These are phyloP conservation scores for Ptychodera flava DNA, from an alignment of 35 echinoderm and acorn worm species.

Conservation along the genomic window DNA sequence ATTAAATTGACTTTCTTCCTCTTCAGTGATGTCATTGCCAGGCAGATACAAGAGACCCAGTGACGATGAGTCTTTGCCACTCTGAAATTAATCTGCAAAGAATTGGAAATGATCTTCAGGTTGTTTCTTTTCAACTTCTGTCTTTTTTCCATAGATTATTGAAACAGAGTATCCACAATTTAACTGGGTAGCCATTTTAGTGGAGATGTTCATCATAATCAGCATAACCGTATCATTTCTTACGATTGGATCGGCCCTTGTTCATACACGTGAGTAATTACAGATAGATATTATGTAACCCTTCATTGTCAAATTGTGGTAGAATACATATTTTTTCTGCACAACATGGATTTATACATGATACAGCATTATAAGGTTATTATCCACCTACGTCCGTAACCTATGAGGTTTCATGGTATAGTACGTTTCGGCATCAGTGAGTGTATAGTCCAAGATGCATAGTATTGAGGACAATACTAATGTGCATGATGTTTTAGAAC, in stretches of 20 bases:
- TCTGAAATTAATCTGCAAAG: too few relatives aligned
- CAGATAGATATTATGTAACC: background rate
- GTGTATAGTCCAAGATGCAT: too few relatives aligned
- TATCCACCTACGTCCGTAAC: too few relatives aligned
- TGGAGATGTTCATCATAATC: conserved; percentile 84
- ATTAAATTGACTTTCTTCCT: too few relatives aligned
- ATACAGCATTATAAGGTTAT: background rate
- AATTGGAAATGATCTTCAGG: too few relatives aligned
- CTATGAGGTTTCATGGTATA: too few relatives aligned
- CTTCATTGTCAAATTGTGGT: background rate
- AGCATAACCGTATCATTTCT: conserved; percentile 94
- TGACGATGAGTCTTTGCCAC: too few relatives aligned
- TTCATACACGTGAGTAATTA: conserved; percentile 77
- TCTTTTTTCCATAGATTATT: conserved; percentile 58
- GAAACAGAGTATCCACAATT: conserved; percentile 68
- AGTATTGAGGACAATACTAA: background rate
- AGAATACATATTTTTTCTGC: background rate
- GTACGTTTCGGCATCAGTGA: too few relatives aligned
- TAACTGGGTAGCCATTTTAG: conserved; percentile 72
- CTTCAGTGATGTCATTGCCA: too few relatives aligned
- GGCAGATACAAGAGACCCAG: too few relatives aligned
- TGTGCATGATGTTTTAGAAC: background rate
- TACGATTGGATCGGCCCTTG: conserved; percentile 73
- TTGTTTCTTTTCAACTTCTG: too few relatives aligned
- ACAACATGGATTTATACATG: background rate